Conservation (phyloP, 2,888 invertebrate species). For the Drosophila planitibia region DNA sequence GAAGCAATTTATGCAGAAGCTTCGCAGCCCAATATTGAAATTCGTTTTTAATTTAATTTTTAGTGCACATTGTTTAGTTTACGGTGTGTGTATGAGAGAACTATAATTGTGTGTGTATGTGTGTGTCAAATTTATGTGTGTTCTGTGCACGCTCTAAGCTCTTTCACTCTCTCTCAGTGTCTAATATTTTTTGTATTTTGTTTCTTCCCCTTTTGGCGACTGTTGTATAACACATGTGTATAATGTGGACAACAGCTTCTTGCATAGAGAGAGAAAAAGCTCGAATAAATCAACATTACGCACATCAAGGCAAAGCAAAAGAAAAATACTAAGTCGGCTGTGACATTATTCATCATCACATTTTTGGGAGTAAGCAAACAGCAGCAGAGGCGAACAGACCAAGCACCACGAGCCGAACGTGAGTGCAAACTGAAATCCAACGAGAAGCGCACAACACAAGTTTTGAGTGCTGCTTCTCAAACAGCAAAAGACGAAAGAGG, state of each 20-base stretch:
- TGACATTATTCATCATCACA: slow-evolving; percentile 2
- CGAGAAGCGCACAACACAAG: slow-evolving; percentile 7
- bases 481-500: neutral
- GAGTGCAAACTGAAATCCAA: slow-evolving; percentile 6
- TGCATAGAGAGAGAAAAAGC: slow-evolving; percentile 56
- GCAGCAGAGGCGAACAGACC: neutral
- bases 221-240: slow-evolving; percentile 66
- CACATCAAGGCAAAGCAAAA: slow-evolving; percentile 21
- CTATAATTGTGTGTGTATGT: slow-evolving; percentile 8
- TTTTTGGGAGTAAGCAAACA: slow-evolving; percentile 1
- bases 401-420: slow-evolving; percentile 16
- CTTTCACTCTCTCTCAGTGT: slow-evolving; percentile 18
- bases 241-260: slow-evolving; percentile 41
- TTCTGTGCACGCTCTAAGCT: slow-evolving; percentile 28
- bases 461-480: slow-evolving; percentile 2
- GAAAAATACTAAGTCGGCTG: slow-evolving; percentile 49
- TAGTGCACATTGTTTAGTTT: slow-evolving; percentile 42
- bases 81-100: slow-evolving; percentile 27
- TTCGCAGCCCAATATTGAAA: slow-evolving; percentile 57
- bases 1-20: slow-evolving; percentile 40
- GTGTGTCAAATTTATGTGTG: slow-evolving; percentile 30
- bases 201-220: slow-evolving; percentile 43
- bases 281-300: slow-evolving; percentile 24
- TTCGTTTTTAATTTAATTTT: slow-evolving; percentile 63
- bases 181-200: slow-evolving; percentile 6